These are phyloP conservation scores for Acanthurus tractus DNA, from an alignment of 2,797 vertebrate genomes.

Conservation along the genomic window DNA sequence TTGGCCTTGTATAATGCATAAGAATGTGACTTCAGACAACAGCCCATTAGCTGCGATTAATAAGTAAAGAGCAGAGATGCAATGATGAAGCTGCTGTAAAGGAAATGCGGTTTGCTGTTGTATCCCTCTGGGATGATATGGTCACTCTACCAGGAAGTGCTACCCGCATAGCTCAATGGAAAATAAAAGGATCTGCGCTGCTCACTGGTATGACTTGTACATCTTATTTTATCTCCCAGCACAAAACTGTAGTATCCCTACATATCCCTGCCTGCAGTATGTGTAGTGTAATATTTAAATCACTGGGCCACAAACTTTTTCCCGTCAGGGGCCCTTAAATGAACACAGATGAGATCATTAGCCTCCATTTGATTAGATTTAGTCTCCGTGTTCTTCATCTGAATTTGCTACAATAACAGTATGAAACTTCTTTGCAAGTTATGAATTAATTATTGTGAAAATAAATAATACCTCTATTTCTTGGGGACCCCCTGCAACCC, in stretches of 20 bases:
- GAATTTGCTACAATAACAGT: no score
- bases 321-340: no score
- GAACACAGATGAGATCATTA: no score
- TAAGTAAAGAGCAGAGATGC: conserved; percentile 77
- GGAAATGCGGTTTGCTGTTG: conserved; percentile 57
- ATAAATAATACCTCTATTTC: no score
- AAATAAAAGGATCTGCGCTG: not conserved
- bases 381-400: no score
- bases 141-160: conserved; percentile 28
- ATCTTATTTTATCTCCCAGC: not conserved
- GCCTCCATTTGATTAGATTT: no score
- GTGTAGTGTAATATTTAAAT: not conserved
- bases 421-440: no score
- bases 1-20: conserved; percentile 56
- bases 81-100: conserved; percentile 47
- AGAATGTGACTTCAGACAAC: conserved; percentile 56
- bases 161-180: not conserved
- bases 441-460: no score
- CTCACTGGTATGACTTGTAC: not conserved
- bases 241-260: not conserved
- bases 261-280: not conserved
- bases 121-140: conserved; percentile 27
- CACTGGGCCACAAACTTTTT: no score
- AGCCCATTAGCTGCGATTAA: conserved; percentile 78
- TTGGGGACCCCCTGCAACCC: no score